Evolutionary conservation across 2,113 vertebrate species (phyloP), one percentile per base, ranked within the genome.

Genomic region (Pelusios castaneus): DNA sequence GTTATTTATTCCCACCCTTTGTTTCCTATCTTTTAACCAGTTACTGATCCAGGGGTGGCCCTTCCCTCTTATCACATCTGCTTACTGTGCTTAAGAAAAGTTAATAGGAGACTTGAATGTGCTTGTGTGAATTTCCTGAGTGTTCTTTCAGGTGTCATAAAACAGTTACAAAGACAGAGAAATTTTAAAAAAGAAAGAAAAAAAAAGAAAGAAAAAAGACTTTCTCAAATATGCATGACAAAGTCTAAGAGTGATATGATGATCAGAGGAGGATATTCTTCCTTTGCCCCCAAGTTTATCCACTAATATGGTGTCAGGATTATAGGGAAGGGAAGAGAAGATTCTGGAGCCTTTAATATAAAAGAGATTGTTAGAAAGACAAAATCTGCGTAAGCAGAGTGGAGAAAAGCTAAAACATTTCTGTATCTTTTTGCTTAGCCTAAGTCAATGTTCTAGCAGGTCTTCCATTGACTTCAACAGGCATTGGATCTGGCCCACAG

Each of bases 401-500:
- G 27, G 49, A 88, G 77, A 22, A 67, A 51, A 81, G 29, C 1
- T 16, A 63, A 45, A 21, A 10, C 3, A 13, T 11, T 12, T 47
- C 45, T 95, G 75, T n/a, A 34, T 38, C 49, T 47, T n/a, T 70
- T 38, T 38, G 63, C 63, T 70, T 38, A 38, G 63, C 27, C 12
- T 31, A 60, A 31, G 29, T 29, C 29, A 60, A 14, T 27, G 56
- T 60, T 31, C 56, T 60, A 60, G 56, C 56, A 60, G 34, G 8
- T 13, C 34, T 54, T 19, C 29, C 38, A n/a, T 2, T 47, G 75
- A 43, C 79, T 80, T 17, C n/a, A 12, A 5, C 21, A 43, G 60
- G 38, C 0, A 0, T 1, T 77, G 73, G 49, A 54, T 43, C 19
- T 70, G 31, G 43, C 8, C 51, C 41, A 4, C 0, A 11, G 4